Percentiles rank a stretch among this genome's conserved stretches.
These are phyloP conservation scores for Pleuronectes platessa DNA, from an alignment of 2,113 vertebrate genomes.

Conservation along the genomic window DNA sequence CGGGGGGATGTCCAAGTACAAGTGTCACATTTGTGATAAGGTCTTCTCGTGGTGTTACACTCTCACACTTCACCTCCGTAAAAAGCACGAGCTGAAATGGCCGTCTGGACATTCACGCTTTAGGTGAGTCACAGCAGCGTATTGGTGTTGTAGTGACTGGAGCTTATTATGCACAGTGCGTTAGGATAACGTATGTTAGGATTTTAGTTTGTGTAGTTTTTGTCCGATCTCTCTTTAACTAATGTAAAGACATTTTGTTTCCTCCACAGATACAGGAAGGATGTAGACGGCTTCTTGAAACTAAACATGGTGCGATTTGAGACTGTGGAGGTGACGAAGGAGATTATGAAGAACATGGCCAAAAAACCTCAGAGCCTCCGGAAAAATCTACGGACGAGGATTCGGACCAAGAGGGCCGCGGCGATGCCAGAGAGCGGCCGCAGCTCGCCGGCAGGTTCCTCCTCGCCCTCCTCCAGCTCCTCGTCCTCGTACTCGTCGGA, in stretches of 20 bases:
- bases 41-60: constrained; percentile 86
- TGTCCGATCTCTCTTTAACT: background rate
- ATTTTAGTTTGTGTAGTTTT: background rate
- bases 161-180: background rate
- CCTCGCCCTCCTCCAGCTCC: constrained; percentile 69
- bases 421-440: constrained; percentile 42
- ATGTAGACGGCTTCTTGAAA: constrained; percentile 77
- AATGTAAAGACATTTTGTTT: background rate
- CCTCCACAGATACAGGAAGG: constrained; percentile 79
- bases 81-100: constrained; percentile 84
- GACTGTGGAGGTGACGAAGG: constrained; percentile 85
- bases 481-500: constrained; percentile 70
- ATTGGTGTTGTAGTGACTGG: too few species aligned
- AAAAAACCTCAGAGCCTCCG: constrained; percentile 76
- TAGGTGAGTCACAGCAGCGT: constrained; percentile 62
- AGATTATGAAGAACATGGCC: constrained; percentile 87
- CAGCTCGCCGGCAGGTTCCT: constrained; percentile 58
- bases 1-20: constrained; percentile 81
- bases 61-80: constrained; percentile 80
- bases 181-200: background rate
- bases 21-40: constrained; percentile 85
- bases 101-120: constrained; percentile 86
- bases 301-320: constrained; percentile 84
- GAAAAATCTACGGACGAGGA: constrained; percentile 63
- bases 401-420: constrained; percentile 52